phyloP scores from a whole-genome alignment of 2,113 vertebrate genomes.

The Neodon shergylaensis region DNA sequence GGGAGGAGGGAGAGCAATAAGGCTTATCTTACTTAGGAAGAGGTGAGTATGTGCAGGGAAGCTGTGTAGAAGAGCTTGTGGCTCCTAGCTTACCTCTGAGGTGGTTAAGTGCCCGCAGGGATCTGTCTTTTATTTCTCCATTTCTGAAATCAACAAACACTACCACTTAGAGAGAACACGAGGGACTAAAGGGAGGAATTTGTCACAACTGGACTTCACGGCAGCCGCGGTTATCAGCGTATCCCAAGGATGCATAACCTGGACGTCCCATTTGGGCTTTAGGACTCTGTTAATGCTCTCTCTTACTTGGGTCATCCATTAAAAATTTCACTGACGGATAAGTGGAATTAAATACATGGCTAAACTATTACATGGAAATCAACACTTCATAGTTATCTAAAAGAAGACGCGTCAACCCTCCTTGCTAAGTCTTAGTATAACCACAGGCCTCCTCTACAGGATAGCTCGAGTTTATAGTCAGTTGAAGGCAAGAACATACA shows the following conservation, averaged over 20 bases:
- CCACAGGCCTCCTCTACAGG: not conserved
- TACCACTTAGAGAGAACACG: not conserved
- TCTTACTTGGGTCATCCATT: not conserved
- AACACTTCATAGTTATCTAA: not conserved
- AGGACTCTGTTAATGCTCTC: not conserved
- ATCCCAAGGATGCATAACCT: not conserved
- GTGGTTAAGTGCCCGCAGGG: not conserved
- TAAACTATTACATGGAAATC: not conserved
- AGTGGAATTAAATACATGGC: conserved; percentile 3
- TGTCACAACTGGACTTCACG: not conserved
- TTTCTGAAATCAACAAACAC: conserved; percentile 9
- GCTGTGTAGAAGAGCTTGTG: not conserved
- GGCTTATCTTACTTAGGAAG: not conserved
- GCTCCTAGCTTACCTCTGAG: not conserved
- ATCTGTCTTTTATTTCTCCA: not conserved
- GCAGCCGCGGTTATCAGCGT: not conserved
- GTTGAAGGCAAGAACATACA: not conserved
- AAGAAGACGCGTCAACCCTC: not conserved
- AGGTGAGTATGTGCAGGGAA: not conserved
- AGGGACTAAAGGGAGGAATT: not conserved
- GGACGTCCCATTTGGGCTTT: not conserved
- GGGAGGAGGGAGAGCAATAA: not conserved
- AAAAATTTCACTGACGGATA: not conserved
- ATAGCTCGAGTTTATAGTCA: not conserved
- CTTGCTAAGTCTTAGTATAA: not conserved